These are phyloP conservation scores for Euleptes europaea DNA, from an alignment of 2,113 vertebrate species.

Conservation along the genomic window DNA sequence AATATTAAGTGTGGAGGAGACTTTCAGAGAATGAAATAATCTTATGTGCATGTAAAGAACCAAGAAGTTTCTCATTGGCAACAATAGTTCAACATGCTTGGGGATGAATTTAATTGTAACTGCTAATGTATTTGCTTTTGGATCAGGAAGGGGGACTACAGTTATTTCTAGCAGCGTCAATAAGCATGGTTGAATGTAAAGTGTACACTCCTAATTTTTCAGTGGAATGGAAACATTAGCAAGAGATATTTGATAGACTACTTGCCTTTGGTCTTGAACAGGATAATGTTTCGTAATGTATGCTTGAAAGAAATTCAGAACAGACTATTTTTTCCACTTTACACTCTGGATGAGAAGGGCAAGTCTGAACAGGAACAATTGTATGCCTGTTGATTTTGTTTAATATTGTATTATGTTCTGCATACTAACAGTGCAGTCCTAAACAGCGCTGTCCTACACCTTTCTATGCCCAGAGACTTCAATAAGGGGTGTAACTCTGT, in stretches of 20 bases:
- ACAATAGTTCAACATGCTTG: neutral
- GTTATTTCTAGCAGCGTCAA: neutral
- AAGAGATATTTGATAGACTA: neutral
- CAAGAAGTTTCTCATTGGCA: neutral
- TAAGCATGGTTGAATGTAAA: neutral
- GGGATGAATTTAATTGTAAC: neutral
- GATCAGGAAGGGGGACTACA: neutral
- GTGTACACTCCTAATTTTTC: neutral
- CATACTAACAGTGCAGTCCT: neutral
- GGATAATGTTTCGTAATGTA: neutral
- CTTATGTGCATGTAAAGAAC: neutral
- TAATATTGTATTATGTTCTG: conserved; percentile 49
- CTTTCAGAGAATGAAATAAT: neutral
- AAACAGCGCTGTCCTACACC: too few relatives aligned
- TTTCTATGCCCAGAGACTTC: too few relatives aligned
- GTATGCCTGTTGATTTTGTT: conserved; percentile 32
- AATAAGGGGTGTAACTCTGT: too few relatives aligned
- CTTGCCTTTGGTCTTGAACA: neutral
- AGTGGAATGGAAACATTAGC: neutral
- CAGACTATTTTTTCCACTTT: neutral
- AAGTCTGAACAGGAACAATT: conserved; percentile 36
- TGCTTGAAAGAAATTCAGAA: neutral
- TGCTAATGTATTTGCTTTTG: neutral
- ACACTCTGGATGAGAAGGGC: conserved; percentile 9
- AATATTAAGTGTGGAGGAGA: too few relatives aligned